Evolutionary conservation across 2,888 invertebrate genomes (phyloP).

Genomic region (Drosophila rubida): DNA sequence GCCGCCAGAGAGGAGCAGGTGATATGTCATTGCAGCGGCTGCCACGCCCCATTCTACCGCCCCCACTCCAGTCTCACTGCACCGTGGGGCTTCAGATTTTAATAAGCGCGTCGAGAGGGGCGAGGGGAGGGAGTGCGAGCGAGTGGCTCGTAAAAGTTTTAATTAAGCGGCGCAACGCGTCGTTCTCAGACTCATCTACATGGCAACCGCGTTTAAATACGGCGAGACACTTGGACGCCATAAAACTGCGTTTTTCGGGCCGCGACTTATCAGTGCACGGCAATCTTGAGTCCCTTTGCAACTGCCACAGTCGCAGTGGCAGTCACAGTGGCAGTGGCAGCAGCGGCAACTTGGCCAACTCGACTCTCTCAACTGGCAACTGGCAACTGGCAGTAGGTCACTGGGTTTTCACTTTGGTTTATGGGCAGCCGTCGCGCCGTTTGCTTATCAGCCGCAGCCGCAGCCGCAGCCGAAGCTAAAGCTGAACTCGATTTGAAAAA

Average conservation of each 20-base stretch:
- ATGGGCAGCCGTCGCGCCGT: conserved; percentile 57
- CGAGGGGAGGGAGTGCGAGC: conserved; percentile 17
- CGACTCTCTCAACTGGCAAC: conserved; percentile 15
- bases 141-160: conserved; percentile 65
- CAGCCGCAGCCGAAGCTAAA: background rate
- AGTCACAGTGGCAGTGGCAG: conserved; percentile 6
- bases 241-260: conserved; percentile 51
- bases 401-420: conserved; percentile 76
- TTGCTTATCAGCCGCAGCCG: conserved; percentile 67
- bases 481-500: conserved; percentile 33
- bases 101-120: conserved; percentile 60
- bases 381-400: conserved; percentile 60
- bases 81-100: conserved; percentile 67
- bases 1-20: conserved; percentile 27
- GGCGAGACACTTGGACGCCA: conserved; percentile 49
- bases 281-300: conserved; percentile 40
- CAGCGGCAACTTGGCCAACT: conserved; percentile 7
- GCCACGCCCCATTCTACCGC: conserved; percentile 33
- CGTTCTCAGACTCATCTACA: conserved; percentile 35
- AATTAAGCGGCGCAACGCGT: conserved; percentile 60
- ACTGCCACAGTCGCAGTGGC: conserved; percentile 8
- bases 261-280: conserved; percentile 54
- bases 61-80: conserved; percentile 15
- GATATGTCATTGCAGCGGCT: conserved; percentile 54
- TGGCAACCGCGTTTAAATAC: conserved; percentile 30